Evolutionary conservation across 1,140 invertebrate species (phyloP).

Genomic region (Diabrotica virgifera): DNA sequence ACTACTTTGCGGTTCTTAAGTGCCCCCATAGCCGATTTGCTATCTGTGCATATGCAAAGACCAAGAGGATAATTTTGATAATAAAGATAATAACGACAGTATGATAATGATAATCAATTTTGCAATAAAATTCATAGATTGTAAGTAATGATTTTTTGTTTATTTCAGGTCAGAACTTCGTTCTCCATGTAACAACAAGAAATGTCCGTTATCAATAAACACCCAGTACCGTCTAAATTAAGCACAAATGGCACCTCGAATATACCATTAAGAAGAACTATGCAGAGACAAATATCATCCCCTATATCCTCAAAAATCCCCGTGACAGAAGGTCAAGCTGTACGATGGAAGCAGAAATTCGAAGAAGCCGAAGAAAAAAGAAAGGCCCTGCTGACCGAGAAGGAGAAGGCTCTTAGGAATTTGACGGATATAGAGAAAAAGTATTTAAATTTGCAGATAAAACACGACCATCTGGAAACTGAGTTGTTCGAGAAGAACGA

Average conservation of each 20-base stretch:
- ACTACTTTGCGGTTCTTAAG: too few species aligned
- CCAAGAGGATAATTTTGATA: too few species aligned
- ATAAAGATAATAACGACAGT: too few species aligned
- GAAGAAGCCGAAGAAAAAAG: conserved; percentile 65
- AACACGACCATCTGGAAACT: conserved; percentile 55
- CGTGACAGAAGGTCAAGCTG: conserved; percentile 39
- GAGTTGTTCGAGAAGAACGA: conserved; percentile 60
- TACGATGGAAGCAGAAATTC: conserved; percentile 64
- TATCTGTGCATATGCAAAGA: too few species aligned
- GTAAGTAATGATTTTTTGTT: background rate
- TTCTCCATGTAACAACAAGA: background rate
- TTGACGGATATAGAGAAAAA: conserved; percentile 59
- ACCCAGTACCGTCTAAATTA: background rate
- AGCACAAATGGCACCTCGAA: conserved; percentile 26
- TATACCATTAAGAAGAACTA: conserved; percentile 29
- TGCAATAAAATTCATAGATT: background rate
- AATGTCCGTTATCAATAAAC: background rate
- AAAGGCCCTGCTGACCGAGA: conserved; percentile 62
- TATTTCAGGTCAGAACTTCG: background rate
- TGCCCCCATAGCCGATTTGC: too few species aligned
- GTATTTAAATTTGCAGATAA: conserved; percentile 55
- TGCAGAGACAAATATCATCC: conserved; percentile 24
- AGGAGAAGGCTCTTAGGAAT: conserved; percentile 62
- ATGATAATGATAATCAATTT: too few species aligned
- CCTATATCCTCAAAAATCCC: conserved; percentile 27